Conservation (phyloP, 1,140 invertebrate species). For the Lithobius niger region DNA sequence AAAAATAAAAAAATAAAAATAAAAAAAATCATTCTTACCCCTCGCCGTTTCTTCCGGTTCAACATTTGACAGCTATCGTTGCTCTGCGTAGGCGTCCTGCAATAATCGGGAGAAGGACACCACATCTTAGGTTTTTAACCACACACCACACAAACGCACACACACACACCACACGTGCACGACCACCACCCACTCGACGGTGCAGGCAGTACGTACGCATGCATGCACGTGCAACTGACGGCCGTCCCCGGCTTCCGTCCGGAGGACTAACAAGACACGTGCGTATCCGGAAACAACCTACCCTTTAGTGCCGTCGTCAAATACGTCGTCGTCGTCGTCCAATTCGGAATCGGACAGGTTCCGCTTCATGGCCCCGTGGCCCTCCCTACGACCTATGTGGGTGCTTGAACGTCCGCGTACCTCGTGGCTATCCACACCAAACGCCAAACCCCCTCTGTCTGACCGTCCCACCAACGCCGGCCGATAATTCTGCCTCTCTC, state of each 20-base stretch:
- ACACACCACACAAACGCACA: background rate
- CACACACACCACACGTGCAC: background rate
- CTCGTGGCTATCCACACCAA: background rate
- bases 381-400: too few relatives aligned
- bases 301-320: constrained; percentile 32
- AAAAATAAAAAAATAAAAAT: too few relatives aligned
- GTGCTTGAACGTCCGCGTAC: background rate
- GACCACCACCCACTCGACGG: background rate
- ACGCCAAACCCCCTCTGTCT: background rate
- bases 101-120: constrained; percentile 9
- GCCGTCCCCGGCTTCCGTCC: background rate
- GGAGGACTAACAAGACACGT: constrained; percentile 3
- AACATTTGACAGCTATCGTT: constrained; percentile 30
- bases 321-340: constrained; percentile 30
- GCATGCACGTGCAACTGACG: background rate
- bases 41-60: constrained; percentile 35
- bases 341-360: constrained; percentile 33
- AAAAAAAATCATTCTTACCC: too few relatives aligned
- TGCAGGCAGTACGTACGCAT: background rate
- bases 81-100: constrained; percentile 33
- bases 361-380: constrained; percentile 28
- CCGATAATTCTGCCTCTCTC: too few relatives aligned
- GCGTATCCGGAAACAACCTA: constrained; percentile 23
- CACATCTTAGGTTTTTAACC: background rate
- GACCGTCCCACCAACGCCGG: background rate